Base-by-base conservation (phyloP, 2,888 invertebrate species). In the Zaprionus bogoriensis region DNA sequence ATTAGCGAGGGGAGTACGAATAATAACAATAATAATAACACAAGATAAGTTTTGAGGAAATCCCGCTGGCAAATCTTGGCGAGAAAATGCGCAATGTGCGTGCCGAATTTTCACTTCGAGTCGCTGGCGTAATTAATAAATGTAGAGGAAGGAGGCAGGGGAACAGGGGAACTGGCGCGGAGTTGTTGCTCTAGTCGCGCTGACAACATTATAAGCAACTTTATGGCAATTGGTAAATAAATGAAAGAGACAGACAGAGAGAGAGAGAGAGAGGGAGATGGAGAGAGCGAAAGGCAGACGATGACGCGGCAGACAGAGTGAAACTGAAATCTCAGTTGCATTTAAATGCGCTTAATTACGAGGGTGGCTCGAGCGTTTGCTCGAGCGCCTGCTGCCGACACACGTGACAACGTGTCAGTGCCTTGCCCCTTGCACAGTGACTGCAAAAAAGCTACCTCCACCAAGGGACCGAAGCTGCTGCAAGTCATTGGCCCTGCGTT, bases 211-310 rank as follows among this genome's bases (percentile, higher is more conserved):
- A 70, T 61, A 72, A 72, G 70, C 72, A 72, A 72, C 54, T 61
- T 39, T 28, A 27, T 42, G 53, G 46, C 64, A 25, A 79, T 85
- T 85, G 86, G 86, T 75, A 85, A 84, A 78, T 84, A 82, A 81
- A 75, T 65, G 76, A 64, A 67, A 22, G 50, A 14, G 2, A 2
- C 12, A 44, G 10, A 14, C 6, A 14, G 3, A 5, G 22, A 32
- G 1, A n/a, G 4, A 9, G 10, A 7, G 27, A 14, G 0, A 10
- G 25, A 38, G 12, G 20, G 22, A 28, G 23, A 22, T 12, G 19
- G 10, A 17, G 17, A 14, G 50, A 32, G 5, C 10, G 20, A 5
- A 9, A 39, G 20, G 9, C 10, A 32, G 60, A 64, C 55, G 53
- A 66, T 77, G 74, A 58, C 42, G 53, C 27, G 45, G 69, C 67